Percentiles rank a stretch among this genome's conserved stretches.
Evolutionary conservation across 2,113 vertebrate genomes (phyloP).

Genomic region (Oryzias celebensis): DNA sequence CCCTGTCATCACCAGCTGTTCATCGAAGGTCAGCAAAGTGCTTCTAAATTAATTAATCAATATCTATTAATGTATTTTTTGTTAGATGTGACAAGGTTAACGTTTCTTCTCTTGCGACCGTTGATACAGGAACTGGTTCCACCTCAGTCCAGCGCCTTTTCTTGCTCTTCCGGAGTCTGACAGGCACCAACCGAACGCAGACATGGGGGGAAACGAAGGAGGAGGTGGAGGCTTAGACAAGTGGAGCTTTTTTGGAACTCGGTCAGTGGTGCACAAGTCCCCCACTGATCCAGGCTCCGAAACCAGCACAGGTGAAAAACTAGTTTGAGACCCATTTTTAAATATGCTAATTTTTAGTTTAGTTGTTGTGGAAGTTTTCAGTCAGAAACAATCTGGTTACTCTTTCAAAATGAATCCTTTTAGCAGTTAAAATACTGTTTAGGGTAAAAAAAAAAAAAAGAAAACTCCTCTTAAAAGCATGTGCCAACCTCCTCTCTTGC

Average conservation of each 20-base stretch:
- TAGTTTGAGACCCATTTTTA: not conserved
- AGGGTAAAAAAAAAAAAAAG: too few species aligned
- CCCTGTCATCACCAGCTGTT: conserved; percentile 85
- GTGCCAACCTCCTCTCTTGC: conserved; percentile 42
- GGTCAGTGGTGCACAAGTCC: conserved; percentile 85
- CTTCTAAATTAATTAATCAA: too few species aligned
- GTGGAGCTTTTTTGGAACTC: conserved; percentile 89
- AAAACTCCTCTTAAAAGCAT: not conserved
- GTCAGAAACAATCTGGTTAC: too few species aligned
- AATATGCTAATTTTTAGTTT: too few species aligned
- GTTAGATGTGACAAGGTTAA: not conserved
- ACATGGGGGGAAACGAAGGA: conserved; percentile 78
- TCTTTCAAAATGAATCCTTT: too few species aligned
- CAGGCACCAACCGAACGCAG: conserved; percentile 62
- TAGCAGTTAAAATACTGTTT: too few species aligned
- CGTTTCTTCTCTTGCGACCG: conserved; percentile 13
- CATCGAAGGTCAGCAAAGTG: conserved; percentile 78
- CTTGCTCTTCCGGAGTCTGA: conserved; percentile 73
- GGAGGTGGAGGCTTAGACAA: conserved; percentile 73
- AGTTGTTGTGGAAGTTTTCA: too few species aligned
- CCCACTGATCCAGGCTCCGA: conserved; percentile 84
- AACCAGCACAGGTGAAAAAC: conserved; percentile 62
- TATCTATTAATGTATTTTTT: not conserved
- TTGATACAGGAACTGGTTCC: conserved; percentile 84
- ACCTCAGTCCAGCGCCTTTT: conserved; percentile 78